These are phyloP conservation scores for Elephantulus edwardii DNA, from an alignment of 2,113 vertebrate genomes.

Conservation along the genomic window DNA sequence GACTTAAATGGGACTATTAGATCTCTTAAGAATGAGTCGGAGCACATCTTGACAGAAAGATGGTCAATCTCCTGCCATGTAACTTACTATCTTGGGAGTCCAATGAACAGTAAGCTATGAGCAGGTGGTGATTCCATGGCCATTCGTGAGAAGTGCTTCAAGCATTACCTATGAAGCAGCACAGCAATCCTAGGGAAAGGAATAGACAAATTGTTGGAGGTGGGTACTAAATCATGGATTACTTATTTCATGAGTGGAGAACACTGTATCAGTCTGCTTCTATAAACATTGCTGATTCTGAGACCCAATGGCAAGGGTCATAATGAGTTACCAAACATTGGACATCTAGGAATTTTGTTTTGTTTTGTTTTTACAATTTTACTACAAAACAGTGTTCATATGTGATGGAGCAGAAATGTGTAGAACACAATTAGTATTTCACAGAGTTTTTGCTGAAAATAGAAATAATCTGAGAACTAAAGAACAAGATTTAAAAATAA, in stretches of 20 bases:
- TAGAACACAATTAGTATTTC: not conserved
- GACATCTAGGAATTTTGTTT: not conserved
- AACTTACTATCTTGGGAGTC: too few relatives aligned
- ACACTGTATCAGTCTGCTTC: not conserved
- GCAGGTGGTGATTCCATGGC: too few relatives aligned
- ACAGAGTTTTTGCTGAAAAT: not conserved
- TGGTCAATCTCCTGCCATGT: too few relatives aligned
- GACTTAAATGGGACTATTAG: not conserved
- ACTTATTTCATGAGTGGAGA: not conserved
- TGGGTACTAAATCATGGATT: not conserved
- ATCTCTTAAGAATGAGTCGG: not conserved
- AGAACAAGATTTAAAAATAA: not conserved
- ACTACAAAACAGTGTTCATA: not conserved
- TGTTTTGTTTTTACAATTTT: not conserved
- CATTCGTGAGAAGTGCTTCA: too few relatives aligned
- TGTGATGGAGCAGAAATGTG: not conserved
- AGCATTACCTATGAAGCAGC: too few relatives aligned
- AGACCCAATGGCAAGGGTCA: not conserved
- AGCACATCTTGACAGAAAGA: too few relatives aligned
- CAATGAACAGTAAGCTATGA: too few relatives aligned
- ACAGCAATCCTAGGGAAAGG: too few relatives aligned
- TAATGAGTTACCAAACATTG: not conserved
- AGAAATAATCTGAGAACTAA: not conserved
- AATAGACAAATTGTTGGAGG: too few relatives aligned
- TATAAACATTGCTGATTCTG: not conserved